Evolutionary conservation across 1,140 invertebrate species (phyloP).

Genomic region (Portunus trituberculatus): DNA sequence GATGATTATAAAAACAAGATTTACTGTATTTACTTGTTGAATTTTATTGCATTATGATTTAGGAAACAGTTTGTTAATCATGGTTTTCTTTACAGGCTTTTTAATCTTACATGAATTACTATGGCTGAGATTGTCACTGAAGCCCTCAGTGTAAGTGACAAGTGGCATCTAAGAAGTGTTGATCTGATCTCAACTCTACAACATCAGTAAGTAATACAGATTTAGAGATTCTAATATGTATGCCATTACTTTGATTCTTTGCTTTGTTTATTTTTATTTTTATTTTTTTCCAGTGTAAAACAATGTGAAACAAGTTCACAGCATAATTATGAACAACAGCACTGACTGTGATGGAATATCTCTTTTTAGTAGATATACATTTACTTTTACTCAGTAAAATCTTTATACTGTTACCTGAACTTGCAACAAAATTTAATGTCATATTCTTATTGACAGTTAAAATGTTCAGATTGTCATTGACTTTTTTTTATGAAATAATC

Average conservation of each 20-base stretch:
- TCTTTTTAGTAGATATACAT: not conserved
- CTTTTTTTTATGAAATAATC: too few relatives aligned
- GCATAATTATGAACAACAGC: not conserved
- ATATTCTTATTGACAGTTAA: too few relatives aligned
- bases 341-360: not conserved
- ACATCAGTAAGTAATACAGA: constrained; percentile 57
- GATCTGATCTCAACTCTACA: constrained; percentile 69
- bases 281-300: not conserved
- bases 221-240: not conserved
- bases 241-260: not conserved
- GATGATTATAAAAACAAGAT: too few relatives aligned
- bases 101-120: not conserved
- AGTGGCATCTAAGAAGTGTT: constrained; percentile 59
- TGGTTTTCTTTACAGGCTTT: too few relatives aligned
- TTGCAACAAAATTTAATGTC: not conserved
- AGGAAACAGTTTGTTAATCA: too few relatives aligned
- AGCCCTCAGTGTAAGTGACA: constrained; percentile 36
- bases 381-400: not conserved
- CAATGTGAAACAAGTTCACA: too few relatives aligned
- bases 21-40: too few relatives aligned
- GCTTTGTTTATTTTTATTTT: not conserved
- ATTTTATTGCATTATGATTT: too few relatives aligned
- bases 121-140: constrained; percentile 23
- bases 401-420: not conserved
- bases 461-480: too few relatives aligned